phyloP scores from a whole-genome alignment of 1,140 invertebrate genomes.

The Neoseiulus cucumeris region DNA sequence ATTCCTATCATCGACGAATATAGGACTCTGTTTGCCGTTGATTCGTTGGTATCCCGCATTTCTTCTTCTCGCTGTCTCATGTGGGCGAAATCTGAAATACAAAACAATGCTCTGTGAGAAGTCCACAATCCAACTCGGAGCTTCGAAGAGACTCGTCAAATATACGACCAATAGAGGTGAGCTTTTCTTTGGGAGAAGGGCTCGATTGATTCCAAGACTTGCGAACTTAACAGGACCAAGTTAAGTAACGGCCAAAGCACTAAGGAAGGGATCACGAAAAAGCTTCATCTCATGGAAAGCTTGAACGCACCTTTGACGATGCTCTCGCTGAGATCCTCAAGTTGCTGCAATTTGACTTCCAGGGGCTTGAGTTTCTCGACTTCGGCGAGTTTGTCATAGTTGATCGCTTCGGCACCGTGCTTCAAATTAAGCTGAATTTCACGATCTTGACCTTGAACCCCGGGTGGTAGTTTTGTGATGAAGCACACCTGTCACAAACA shows the following conservation, averaged over 20 bases:
- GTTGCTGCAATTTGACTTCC: constrained; percentile 78
- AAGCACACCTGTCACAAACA: constrained; percentile 42
- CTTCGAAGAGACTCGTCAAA: no score
- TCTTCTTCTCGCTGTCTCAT: constrained; percentile 93
- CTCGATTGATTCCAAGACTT: no score
- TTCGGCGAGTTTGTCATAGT: constrained; percentile 89
- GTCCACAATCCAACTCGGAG: no score
- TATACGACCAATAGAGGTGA: no score
- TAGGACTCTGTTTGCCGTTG: constrained; percentile 82
- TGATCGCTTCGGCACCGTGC: constrained; percentile 90
- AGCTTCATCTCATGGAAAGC: no score
- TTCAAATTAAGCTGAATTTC: constrained; percentile 72
- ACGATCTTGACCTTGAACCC: constrained; percentile 41
- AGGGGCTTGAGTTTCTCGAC: constrained; percentile 93
- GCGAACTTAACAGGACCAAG: no score
- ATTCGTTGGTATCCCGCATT: constrained; percentile 97
- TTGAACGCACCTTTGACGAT: constrained; percentile 49
- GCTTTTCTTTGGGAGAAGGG: no score
- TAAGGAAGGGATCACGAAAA: no score
- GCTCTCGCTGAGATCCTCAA: constrained; percentile 88
- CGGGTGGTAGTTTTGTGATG: neutral
- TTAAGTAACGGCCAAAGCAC: no score
- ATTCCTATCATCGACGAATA: constrained; percentile 98
- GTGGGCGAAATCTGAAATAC: constrained; percentile 56
- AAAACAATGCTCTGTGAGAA: neutral